Conservation (phyloP, 2,888 invertebrate genomes). For the Scaptomyza tumidula region DNA sequence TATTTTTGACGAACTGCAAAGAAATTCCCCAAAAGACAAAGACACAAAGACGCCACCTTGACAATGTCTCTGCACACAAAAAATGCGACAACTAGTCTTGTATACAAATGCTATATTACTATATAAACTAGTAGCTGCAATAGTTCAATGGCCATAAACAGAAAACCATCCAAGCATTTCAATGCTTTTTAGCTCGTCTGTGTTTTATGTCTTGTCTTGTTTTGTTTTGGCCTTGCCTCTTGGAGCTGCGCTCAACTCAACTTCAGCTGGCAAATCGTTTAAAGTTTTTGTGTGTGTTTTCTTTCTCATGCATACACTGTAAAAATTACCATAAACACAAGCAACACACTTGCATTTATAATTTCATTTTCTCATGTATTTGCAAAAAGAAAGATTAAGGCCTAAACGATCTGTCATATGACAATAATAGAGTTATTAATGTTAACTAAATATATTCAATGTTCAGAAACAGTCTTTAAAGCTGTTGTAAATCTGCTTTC, state of each 20-base stretch:
- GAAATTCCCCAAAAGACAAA: slow-evolving; percentile 28
- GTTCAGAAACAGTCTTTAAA: neutral
- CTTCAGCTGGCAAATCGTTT: slow-evolving; percentile 8
- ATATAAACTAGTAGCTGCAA: slow-evolving; percentile 3
- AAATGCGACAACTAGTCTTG: slow-evolving; percentile 26
- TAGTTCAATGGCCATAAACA: slow-evolving; percentile 61
- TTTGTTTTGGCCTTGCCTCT: slow-evolving; percentile 17
- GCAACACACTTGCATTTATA: neutral
- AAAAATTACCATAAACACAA: slow-evolving; percentile 5
- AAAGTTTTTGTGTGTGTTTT: slow-evolving; percentile 3
- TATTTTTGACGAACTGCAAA: slow-evolving; percentile 52
- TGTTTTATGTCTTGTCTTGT: too few species aligned
- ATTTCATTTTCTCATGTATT: slow-evolving; percentile 1
- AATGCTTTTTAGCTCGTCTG: slow-evolving; percentile 15
- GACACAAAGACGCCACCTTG: slow-evolving; percentile 57
- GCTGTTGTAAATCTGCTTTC: too few species aligned
- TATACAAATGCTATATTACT: slow-evolving; percentile 9
- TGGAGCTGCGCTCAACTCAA: slow-evolving; percentile 7
- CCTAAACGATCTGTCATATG: neutral
- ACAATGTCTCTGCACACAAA: slow-evolving; percentile 30
- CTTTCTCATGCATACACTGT: slow-evolving; percentile 7
- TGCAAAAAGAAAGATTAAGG: neutral
- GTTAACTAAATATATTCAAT: too few species aligned
- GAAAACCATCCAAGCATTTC: slow-evolving; percentile 57
- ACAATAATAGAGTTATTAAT: neutral